Percentiles rank a stretch among this genome's conserved stretches.
Evolutionary conservation across 2,113 vertebrate species (phyloP).

Genomic region (Indri indri): DNA sequence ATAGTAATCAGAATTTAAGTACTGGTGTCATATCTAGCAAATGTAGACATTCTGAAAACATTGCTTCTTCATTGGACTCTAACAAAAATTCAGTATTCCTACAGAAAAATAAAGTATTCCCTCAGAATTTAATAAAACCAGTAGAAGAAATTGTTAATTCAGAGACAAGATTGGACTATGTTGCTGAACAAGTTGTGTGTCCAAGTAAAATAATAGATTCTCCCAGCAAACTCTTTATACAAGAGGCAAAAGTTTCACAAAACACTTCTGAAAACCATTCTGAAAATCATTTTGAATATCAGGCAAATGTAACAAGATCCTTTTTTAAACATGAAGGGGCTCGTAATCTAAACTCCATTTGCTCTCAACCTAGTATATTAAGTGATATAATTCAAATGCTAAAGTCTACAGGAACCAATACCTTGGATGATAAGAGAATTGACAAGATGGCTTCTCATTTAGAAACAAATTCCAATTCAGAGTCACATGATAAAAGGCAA

Average conservation of each 20-base stretch:
- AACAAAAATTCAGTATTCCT: background rate
- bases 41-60: constrained; percentile 30
- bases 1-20: constrained; percentile 39
- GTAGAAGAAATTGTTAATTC: constrained; percentile 22
- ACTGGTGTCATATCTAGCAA: background rate
- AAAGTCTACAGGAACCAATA: background rate
- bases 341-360: background rate
- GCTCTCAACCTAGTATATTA: background rate
- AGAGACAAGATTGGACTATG: constrained; percentile 5
- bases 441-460: constrained; percentile 23
- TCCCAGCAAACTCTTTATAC: background rate
- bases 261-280: constrained; percentile 29
- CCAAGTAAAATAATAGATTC: constrained; percentile 24
- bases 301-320: constrained; percentile 27
- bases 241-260: constrained; percentile 16
- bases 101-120: constrained; percentile 7
- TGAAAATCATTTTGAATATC: background rate
- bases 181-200: background rate
- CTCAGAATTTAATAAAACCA: constrained; percentile 19
- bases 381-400: background rate
- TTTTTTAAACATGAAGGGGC: background rate
- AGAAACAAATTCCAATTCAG: constrained; percentile 22
- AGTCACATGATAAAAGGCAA: constrained; percentile 29
- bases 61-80: background rate
- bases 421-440: constrained; percentile 15